Conservation (phyloP, 2,888 invertebrate species). For the Eremobia ochroleuca region DNA sequence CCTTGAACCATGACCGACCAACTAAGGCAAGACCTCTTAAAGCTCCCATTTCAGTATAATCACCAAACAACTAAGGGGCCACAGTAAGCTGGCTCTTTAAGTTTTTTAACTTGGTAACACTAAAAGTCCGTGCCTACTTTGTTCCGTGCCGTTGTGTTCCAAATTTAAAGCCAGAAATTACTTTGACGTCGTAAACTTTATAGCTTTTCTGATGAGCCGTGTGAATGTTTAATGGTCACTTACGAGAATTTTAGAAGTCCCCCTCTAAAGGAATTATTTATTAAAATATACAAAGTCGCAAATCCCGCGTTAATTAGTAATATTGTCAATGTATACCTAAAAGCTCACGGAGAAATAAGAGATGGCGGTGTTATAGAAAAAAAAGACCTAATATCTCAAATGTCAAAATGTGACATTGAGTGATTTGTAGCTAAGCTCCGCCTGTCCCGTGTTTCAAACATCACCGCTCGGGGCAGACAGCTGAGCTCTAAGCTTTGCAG, state of each 20-base stretch:
- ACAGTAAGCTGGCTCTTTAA: conserved; percentile 67
- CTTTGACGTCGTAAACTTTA: conserved; percentile 85
- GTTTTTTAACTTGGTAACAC: conserved; percentile 73
- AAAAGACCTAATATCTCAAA: conserved; percentile 91
- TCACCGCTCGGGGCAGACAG: conserved; percentile 90
- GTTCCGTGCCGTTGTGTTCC: conserved; percentile 76
- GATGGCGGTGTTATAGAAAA: conserved; percentile 90
- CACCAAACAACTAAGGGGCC: conserved; percentile 62
- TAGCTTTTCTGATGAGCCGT: conserved; percentile 81
- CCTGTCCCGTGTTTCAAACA: conserved; percentile 92
- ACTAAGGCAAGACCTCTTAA: conserved; percentile 72
- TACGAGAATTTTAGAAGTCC: conserved; percentile 54
- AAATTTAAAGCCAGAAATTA: conserved; percentile 81
- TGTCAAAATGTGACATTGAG: conserved; percentile 92
- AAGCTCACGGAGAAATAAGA: conserved; percentile 81
- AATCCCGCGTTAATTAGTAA: conserved; percentile 54
- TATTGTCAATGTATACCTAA: conserved; percentile 62
- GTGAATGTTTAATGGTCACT: conserved; percentile 81
- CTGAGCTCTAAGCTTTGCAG: conserved; percentile 89
- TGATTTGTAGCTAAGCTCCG: conserved; percentile 92
- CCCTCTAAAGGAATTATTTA: conserved; percentile 21
- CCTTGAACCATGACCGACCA: conserved; percentile 84
- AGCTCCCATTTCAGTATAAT: conserved; percentile 51
- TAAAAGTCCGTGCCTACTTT: conserved; percentile 71
- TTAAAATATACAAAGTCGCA: conserved; percentile 16